These are phyloP conservation scores for Acleris emargana DNA, from an alignment of 2,888 invertebrate genomes.

Conservation along the genomic window DNA sequence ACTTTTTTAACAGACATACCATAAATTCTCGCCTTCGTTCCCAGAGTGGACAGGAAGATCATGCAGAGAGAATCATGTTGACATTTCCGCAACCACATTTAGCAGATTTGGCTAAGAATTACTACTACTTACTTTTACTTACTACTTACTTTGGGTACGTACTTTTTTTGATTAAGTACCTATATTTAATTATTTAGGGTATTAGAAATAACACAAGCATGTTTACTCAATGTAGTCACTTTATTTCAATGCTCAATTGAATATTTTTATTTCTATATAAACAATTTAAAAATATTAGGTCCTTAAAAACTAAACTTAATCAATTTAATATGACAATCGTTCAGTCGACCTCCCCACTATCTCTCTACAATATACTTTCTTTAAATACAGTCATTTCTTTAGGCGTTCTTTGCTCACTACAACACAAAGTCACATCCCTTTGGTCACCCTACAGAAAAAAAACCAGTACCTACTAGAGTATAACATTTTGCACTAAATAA, in stretches of 20 bases:
- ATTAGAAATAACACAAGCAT: slow-evolving; percentile 40
- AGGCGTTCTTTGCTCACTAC: slow-evolving; percentile 26
- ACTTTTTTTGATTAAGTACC: too few relatives aligned
- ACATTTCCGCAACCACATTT: too few relatives aligned
- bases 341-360: slow-evolving; percentile 53
- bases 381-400: slow-evolving; percentile 40
- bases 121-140: too few relatives aligned
- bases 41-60: too few relatives aligned
- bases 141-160: too few relatives aligned
- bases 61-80: too few relatives aligned
- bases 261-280: slow-evolving; percentile 80
- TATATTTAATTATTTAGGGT: slow-evolving; percentile 34
- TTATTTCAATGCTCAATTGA: slow-evolving; percentile 79
- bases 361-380: slow-evolving; percentile 41
- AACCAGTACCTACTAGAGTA: background rate
- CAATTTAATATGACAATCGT: slow-evolving; percentile 56
- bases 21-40: too few relatives aligned
- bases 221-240: slow-evolving; percentile 69
- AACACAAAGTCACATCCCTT: slow-evolving; percentile 18
- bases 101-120: too few relatives aligned
- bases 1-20: too few relatives aligned
- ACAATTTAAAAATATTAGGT: slow-evolving; percentile 74
- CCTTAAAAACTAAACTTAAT: slow-evolving; percentile 50
- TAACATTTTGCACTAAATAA: background rate
- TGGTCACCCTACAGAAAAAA: slow-evolving; percentile 18